Percentiles rank a stretch among this genome's conserved stretches.
These are phyloP conservation scores for Cotesia chilonis DNA, from an alignment of 1,140 invertebrate genomes.

Conservation along the genomic window DNA sequence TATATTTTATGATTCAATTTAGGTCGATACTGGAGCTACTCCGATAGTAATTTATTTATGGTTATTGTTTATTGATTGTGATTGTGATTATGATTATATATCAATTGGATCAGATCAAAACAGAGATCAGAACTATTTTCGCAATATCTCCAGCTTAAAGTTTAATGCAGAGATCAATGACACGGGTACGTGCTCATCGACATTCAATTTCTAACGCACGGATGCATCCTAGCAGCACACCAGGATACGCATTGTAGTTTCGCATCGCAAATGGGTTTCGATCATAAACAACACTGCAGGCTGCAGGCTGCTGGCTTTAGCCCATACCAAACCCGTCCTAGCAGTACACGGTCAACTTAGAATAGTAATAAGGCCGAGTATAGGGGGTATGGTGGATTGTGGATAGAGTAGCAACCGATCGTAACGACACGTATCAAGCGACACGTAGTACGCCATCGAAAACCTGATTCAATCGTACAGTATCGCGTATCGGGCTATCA, in stretches of 20 bases:
- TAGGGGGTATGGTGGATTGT: background rate
- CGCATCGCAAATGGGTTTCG: background rate
- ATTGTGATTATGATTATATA: no score
- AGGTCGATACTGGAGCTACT: no score
- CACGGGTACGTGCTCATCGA: background rate
- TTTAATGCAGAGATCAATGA: constrained; percentile 2
- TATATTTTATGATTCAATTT: no score
- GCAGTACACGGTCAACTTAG: no score
- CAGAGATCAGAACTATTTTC: background rate
- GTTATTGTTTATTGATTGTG: no score
- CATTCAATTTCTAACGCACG: constrained; percentile 15
- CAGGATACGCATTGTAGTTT: constrained; percentile 10
- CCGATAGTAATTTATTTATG: no score
- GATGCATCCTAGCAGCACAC: background rate
- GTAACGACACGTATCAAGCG: constrained; percentile 1
- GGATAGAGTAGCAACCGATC: constrained; percentile 17
- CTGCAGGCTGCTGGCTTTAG: no score
- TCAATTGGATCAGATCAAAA: no score
- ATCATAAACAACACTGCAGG: background rate
- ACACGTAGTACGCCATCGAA: constrained; percentile 7
- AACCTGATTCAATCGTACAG: background rate
- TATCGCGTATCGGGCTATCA: no score
- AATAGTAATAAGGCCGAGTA: no score
- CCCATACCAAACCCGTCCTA: background rate
- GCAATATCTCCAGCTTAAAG: background rate